Evolutionary conservation across 2,113 vertebrate species (phyloP).

Genomic region (Ophthalmolycus amberensis): DNA sequence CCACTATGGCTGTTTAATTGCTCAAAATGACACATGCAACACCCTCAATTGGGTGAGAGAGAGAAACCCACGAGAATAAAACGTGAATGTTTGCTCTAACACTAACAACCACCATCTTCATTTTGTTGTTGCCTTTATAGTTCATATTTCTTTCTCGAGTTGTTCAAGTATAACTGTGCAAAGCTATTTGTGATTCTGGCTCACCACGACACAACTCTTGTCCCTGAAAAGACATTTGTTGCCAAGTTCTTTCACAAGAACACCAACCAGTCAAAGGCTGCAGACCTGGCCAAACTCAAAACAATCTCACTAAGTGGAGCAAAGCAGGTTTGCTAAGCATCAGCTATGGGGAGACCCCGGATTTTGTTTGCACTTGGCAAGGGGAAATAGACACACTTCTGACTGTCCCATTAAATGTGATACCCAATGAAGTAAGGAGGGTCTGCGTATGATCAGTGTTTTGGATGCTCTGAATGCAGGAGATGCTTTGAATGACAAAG

Average conservation of each 20-base stretch:
- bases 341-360: slow-evolving; percentile 37
- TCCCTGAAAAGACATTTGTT: slow-evolving; percentile 47
- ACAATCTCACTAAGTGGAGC: slow-evolving; percentile 33
- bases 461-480: slow-evolving; percentile 38
- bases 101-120: background rate
- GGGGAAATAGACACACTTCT: slow-evolving; percentile 15
- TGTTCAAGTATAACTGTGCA: slow-evolving; percentile 12
- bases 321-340: slow-evolving; percentile 45
- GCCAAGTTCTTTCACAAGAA: slow-evolving; percentile 59
- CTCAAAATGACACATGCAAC: background rate
- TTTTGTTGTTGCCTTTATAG: background rate
- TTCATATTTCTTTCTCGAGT: slow-evolving; percentile 9
- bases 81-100: background rate
- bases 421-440: slow-evolving; percentile 34
- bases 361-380: slow-evolving; percentile 45
- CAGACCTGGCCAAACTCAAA: slow-evolving; percentile 38
- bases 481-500: slow-evolving; percentile 50
- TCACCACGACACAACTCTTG: slow-evolving; percentile 37
- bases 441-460: slow-evolving; percentile 53
- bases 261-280: slow-evolving; percentile 37
- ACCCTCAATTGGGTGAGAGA: background rate
- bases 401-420: slow-evolving; percentile 53
- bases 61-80: slow-evolving; percentile 5
- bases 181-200: slow-evolving; percentile 45
- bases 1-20: background rate